Percentiles rank a stretch among this genome's conserved stretches.
phyloP scores from a whole-genome alignment of 1,140 invertebrate species.

The Planococcus citri region DNA sequence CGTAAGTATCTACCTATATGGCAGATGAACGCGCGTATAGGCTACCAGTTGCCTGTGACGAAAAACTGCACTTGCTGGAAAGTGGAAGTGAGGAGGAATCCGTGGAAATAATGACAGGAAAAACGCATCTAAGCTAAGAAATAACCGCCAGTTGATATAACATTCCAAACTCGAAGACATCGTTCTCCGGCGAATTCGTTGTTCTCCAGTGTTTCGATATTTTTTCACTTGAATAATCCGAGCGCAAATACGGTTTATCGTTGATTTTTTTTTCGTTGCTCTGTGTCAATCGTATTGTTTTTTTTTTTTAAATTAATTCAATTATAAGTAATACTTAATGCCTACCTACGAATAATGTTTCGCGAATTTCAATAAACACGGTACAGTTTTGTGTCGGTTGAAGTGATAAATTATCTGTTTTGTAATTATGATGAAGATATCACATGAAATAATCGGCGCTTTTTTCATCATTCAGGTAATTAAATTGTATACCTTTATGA shows the following conservation, averaged over 20 bases:
- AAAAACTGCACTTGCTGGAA: not conserved
- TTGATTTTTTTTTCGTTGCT: not conserved
- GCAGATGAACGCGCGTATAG: no score
- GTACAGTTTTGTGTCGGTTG: not conserved
- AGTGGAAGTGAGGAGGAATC: slow-evolving; percentile 6
- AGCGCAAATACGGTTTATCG: not conserved
- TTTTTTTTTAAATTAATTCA: no score
- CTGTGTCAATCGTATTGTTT: not conserved
- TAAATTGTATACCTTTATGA: no score
- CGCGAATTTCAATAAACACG: not conserved
- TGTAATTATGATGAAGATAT: slow-evolving; percentile 3
- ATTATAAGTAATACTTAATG: no score
- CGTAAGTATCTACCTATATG: no score
- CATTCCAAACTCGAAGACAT: slow-evolving; percentile 11
- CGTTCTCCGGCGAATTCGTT: slow-evolving; percentile 13
- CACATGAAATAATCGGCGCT: not conserved
- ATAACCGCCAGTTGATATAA: slow-evolving; percentile 14
- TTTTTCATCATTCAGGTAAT: not conserved
- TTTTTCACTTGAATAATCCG: not conserved
- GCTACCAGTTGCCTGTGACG: no score
- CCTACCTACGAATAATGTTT: not conserved
- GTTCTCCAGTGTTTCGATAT: slow-evolving; percentile 9
- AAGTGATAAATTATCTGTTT: not conserved
- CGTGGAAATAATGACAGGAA: slow-evolving; percentile 18
- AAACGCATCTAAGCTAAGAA: slow-evolving; percentile 9